phyloP scores from a whole-genome alignment of 1,140 invertebrate species.

The Hestina assimilis region DNA sequence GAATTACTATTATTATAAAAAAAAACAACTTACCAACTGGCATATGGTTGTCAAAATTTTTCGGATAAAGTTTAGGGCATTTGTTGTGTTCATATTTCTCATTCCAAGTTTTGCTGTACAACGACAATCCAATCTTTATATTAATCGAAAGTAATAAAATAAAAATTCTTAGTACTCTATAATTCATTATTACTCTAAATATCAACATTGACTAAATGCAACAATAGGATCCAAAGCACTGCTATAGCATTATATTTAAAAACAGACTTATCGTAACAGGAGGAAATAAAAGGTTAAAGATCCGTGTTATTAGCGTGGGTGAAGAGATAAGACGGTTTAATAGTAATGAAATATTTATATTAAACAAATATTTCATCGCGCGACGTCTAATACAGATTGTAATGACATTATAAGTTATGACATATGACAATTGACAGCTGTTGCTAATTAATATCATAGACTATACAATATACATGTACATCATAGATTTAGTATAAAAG shows the following conservation, averaged over 20 bases:
- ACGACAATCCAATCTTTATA: conserved; percentile 44
- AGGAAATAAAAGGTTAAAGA: conserved; percentile 46
- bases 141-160: conserved; percentile 40
- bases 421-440: neutral
- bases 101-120: conserved; percentile 70
- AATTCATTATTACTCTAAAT: conserved; percentile 24
- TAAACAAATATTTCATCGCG: conserved; percentile 11
- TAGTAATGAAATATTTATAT: conserved; percentile 18
- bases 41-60: conserved; percentile 73
- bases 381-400: conserved; percentile 10
- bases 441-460: too few relatives aligned
- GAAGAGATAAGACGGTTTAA: conserved; percentile 41
- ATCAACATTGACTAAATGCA: conserved; percentile 4
- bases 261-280: conserved; percentile 39
- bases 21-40: conserved; percentile 65
- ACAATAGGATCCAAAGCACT: conserved; percentile 14
- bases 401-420: conserved; percentile 9
- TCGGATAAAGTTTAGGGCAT: conserved; percentile 73
- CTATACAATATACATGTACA: too few relatives aligned
- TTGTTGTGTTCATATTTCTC: conserved; percentile 74
- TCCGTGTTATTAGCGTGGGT: conserved; percentile 46
- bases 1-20: too few relatives aligned
- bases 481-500: too few relatives aligned
- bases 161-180: conserved; percentile 19
- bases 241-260: conserved; percentile 18